These are phyloP conservation scores for Alentia gelatinosa DNA, from an alignment of 2,888 invertebrate genomes.

Conservation along the genomic window DNA sequence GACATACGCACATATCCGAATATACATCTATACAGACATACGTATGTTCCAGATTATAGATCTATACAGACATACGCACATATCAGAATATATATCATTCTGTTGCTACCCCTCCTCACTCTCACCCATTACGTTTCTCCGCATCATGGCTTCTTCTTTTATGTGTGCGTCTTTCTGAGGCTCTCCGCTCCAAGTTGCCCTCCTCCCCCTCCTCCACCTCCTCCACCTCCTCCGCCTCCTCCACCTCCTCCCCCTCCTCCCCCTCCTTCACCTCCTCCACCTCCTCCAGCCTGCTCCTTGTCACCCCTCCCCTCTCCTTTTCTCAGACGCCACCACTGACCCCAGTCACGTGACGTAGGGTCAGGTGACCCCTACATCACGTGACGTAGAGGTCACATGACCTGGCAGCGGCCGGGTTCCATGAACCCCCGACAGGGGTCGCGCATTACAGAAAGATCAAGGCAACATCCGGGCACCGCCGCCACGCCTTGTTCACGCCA, in stretches of 20 bases:
- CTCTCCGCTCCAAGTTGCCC: not conserved
- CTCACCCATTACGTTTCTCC: not conserved
- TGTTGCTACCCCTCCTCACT: not conserved
- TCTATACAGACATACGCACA: not conserved
- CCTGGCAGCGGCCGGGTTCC: not conserved
- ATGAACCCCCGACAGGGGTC: not conserved
- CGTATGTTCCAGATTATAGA: not conserved
- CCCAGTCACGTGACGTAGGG: too few relatives aligned
- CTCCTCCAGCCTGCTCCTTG: not conserved
- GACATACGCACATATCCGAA: not conserved
- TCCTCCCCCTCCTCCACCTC: not conserved
- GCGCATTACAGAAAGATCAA: not conserved
- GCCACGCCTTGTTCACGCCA: slow-evolving; percentile 11
- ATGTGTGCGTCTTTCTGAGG: not conserved
- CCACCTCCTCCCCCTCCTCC: not conserved
- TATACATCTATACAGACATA: not conserved
- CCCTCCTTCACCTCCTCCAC: not conserved
- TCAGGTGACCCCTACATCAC: too few relatives aligned
- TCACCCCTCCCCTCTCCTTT: not conserved
- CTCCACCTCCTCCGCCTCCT: not conserved
- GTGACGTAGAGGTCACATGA: not conserved
- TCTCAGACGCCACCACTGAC: not conserved
- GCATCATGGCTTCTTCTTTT: not conserved
- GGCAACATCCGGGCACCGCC: not conserved
- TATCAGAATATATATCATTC: not conserved